Conservation (phyloP, 2,113 vertebrate genomes). For the Procavia capensis region DNA sequence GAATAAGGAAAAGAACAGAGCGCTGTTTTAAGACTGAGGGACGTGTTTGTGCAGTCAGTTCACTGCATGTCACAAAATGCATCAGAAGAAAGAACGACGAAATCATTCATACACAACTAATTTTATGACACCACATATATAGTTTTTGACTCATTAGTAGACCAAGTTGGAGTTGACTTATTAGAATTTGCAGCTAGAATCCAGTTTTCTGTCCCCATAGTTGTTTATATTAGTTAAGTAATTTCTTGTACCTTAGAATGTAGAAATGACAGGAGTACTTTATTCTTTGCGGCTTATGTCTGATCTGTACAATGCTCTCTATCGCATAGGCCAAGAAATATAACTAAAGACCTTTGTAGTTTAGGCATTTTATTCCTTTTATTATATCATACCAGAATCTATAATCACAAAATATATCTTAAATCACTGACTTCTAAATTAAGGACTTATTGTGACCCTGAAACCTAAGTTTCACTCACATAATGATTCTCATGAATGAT, state of each 20-base stretch:
- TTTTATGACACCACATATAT: background rate
- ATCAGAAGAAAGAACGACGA: background rate
- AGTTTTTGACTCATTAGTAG: background rate
- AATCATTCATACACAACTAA: background rate
- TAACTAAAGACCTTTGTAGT: conserved; percentile 35
- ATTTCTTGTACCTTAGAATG: background rate
- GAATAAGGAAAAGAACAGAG: background rate
- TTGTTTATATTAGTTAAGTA: background rate
- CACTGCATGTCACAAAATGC: background rate
- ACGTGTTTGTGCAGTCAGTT: background rate
- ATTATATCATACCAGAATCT: conserved; percentile 55
- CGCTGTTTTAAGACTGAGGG: background rate
- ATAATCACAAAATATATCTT: conserved; percentile 66
- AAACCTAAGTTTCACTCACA: conserved; percentile 56
- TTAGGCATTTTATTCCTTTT: conserved; percentile 55
- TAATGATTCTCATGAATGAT: conserved; percentile 7
- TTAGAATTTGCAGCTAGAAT: background rate
- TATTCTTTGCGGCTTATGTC: conserved; percentile 26
- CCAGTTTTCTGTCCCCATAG: background rate
- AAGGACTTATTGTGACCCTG: conserved; percentile 3
- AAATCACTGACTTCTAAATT: conserved; percentile 54
- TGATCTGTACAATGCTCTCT: conserved; percentile 28
- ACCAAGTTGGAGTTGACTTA: background rate
- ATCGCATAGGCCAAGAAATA: conserved; percentile 41
- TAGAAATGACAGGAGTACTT: background rate